Evolutionary conservation across 2,797 vertebrate genomes (phyloP).

Genomic region (Acrossocheilus fasciatus): DNA sequence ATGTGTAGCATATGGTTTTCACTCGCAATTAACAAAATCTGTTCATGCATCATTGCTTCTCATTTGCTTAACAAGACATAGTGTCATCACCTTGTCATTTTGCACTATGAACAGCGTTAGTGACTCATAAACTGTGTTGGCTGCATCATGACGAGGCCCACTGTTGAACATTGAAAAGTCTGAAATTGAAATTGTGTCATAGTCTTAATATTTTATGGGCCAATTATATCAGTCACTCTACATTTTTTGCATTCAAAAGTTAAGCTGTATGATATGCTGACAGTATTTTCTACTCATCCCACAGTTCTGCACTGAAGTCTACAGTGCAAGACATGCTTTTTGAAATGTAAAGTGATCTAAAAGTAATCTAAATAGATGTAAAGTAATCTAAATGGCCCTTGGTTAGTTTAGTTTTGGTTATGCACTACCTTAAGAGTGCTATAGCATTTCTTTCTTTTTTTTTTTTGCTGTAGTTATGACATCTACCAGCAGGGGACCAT

Average conservation of each 20-base stretch:
- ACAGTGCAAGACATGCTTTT: not conserved
- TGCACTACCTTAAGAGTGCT: not conserved
- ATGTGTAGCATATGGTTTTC: slow-evolving; percentile 1
- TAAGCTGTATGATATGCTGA: not conserved
- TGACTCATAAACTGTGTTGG: slow-evolving; percentile 24
- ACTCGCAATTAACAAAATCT: slow-evolving; percentile 27
- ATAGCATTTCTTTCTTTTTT: not conserved
- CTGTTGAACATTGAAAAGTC: not conserved
- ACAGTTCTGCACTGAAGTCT: not conserved
- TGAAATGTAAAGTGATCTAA: not conserved
- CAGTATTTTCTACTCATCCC: not conserved
- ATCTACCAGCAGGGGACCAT: not conserved
- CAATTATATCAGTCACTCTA: slow-evolving; percentile 10
- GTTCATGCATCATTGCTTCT: slow-evolving; percentile 30
- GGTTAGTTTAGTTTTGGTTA: not conserved
- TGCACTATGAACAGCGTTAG: not conserved
- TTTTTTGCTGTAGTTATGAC: not conserved
- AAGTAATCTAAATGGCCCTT: not conserved
- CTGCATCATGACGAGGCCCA: not conserved
- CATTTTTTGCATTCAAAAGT: not conserved
- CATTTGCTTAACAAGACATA: slow-evolving; percentile 18
- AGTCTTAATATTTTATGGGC: not conserved
- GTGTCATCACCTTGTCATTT: slow-evolving; percentile 43
- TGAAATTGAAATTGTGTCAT: not conserved
- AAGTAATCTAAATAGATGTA: not conserved